These are phyloP conservation scores for Carpatolechia fugitivella DNA, from an alignment of 2,888 invertebrate species.

Conservation along the genomic window DNA sequence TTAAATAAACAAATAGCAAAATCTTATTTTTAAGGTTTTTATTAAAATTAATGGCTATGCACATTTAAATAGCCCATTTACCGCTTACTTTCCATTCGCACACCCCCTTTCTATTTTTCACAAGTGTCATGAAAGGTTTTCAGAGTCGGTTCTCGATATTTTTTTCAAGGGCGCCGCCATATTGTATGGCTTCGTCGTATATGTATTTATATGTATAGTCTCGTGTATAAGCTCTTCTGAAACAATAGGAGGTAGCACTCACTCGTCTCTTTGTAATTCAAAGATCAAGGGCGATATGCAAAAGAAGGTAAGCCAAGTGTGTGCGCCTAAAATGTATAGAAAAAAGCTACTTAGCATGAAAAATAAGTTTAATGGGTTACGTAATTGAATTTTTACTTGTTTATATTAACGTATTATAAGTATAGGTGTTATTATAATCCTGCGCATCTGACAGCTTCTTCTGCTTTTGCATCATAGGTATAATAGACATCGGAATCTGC, in stretches of 20 bases:
- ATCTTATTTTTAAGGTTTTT: no score
- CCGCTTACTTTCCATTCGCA: background rate
- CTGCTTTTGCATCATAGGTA: no score
- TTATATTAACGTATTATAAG: background rate
- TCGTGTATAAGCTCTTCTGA: constrained; percentile 41
- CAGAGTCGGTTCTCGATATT: constrained; percentile 5
- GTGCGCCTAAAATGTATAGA: constrained; percentile 6
- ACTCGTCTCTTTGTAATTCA: constrained; percentile 41
- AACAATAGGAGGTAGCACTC: constrained; percentile 39
- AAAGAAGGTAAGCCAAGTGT: constrained; percentile 9
- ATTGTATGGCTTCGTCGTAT: constrained; percentile 4
- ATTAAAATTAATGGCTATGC: no score
- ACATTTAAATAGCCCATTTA: no score
- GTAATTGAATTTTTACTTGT: background rate
- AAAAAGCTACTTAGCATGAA: background rate
- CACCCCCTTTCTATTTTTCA: constrained; percentile 2
- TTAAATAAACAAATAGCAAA: no score
- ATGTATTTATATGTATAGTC: background rate
- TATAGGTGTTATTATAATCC: background rate
- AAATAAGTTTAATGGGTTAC: background rate
- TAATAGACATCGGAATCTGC: no score
- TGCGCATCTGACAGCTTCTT: no score
- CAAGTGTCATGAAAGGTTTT: constrained; percentile 7
- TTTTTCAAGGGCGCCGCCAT: constrained; percentile 6
- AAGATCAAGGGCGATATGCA: constrained; percentile 33